A percentile compares a stretch with the other conserved stretches of the same genome.
Evolutionary conservation across 2,888 invertebrate species (phyloP).

Genomic region (Nomada flava): DNA sequence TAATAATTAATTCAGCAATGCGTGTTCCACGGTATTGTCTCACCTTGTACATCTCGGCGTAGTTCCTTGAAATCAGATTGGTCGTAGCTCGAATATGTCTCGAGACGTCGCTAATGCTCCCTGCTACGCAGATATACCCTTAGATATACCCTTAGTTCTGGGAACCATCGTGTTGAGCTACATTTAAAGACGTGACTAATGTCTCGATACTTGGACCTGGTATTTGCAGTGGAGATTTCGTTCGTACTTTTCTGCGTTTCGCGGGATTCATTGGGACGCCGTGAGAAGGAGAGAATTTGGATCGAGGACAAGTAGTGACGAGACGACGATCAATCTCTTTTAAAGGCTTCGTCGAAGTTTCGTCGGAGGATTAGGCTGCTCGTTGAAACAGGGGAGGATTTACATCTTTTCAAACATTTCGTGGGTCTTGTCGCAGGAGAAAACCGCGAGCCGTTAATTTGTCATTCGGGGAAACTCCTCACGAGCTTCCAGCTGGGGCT

Average conservation of each 20-base stretch:
- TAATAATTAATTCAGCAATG: constrained; percentile 49
- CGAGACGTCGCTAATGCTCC: constrained; percentile 63
- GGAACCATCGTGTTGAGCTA: constrained; percentile 62
- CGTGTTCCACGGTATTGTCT: constrained; percentile 18
- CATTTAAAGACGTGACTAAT: constrained; percentile 79
- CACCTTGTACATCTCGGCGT: constrained; percentile 13
- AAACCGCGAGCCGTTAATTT: constrained; percentile 78
- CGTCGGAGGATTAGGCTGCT: constrained; percentile 70
- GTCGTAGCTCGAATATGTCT: constrained; percentile 50
- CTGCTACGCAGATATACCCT: constrained; percentile 23
- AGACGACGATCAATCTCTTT: constrained; percentile 79
- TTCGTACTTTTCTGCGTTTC: constrained; percentile 49
- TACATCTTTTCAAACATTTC: constrained; percentile 65
- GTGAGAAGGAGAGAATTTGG: constrained; percentile 12
- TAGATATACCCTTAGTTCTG: constrained; percentile 17
- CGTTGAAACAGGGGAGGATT: constrained; percentile 65
- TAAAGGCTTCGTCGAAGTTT: constrained; percentile 75
- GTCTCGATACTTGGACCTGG: constrained; percentile 63
- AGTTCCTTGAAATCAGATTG: constrained; percentile 42
- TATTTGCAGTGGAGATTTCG: constrained; percentile 67
- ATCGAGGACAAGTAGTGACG: constrained; percentile 61
- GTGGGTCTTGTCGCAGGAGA: constrained; percentile 58
- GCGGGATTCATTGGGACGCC: constrained; percentile 28
- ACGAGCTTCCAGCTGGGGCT: constrained; percentile 8
- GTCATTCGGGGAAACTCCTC: constrained; percentile 69